Evolutionary conservation across 2,888 invertebrate species (phyloP).

Genomic region (Tineola bisselliella): DNA sequence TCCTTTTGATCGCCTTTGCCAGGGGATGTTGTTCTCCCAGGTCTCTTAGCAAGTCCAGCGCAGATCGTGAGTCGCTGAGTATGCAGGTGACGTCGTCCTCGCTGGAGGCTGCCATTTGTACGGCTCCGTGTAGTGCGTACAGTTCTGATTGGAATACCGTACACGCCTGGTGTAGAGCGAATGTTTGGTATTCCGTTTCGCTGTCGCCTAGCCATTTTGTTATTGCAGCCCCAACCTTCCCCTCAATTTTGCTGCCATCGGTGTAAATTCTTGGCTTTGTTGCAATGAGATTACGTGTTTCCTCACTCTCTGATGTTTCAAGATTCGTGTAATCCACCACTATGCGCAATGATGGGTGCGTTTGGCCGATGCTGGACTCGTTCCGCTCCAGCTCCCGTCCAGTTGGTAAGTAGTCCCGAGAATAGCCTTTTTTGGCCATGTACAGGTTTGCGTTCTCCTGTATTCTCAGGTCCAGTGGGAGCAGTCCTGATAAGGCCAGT

Average conservation of each 20-base stretch:
- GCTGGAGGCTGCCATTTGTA: too few relatives aligned
- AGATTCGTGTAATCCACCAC: not conserved
- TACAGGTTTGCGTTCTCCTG: slow-evolving; percentile 15
- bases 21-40: not conserved
- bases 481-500: slow-evolving; percentile 17
- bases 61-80: not conserved
- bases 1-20: not conserved
- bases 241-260: slow-evolving; percentile 15
- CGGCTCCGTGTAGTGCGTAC: not conserved
- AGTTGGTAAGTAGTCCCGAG: not conserved
- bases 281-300: not conserved
- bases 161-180: too few relatives aligned
- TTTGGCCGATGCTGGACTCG: not conserved
- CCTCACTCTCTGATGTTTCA: not conserved
- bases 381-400: not conserved
- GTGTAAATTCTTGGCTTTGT: not conserved
- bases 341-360: too few relatives aligned
- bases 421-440: too few relatives aligned
- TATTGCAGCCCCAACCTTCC: slow-evolving; percentile 13
- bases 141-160: slow-evolving; percentile 15
- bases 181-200: slow-evolving; percentile 11
- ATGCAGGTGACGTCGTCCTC: not conserved
- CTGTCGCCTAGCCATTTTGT: slow-evolving; percentile 1
- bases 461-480: slow-evolving; percentile 20
- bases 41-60: not conserved